These are phyloP conservation scores for Trypoxylon attenuatum DNA, from an alignment of 2,888 invertebrate genomes.

Conservation along the genomic window DNA sequence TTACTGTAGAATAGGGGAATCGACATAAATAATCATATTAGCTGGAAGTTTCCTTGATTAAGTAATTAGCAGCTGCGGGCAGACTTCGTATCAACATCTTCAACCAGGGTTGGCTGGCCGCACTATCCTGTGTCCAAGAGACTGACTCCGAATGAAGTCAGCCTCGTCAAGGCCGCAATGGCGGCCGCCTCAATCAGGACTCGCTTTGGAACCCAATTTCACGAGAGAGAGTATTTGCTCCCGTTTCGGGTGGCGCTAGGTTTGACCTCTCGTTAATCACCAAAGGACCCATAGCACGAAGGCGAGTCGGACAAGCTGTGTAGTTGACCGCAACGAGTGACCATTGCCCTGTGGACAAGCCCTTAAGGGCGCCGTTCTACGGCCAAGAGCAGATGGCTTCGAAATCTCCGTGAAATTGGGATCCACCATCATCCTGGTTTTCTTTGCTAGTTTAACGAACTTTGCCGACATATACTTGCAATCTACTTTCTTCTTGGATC, in stretches of 20 bases:
- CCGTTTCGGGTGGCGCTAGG: slow-evolving; percentile 62
- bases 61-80: too few species aligned
- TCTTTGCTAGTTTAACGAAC: too few species aligned
- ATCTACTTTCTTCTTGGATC: too few species aligned
- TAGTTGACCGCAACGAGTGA: slow-evolving; percentile 72
- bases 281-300: slow-evolving; percentile 69
- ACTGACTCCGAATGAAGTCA: slow-evolving; percentile 37
- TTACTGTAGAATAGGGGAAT: too few species aligned
- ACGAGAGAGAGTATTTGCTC: slow-evolving; percentile 62
- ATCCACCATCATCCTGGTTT: too few species aligned
- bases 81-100: background rate
- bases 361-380: slow-evolving; percentile 52
- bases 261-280: slow-evolving; percentile 74
- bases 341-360: slow-evolving; percentile 59
- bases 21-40: too few species aligned
- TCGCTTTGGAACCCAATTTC: slow-evolving; percentile 68
- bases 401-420: too few species aligned
- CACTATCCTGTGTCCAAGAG: slow-evolving; percentile 21
- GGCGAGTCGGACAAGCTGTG: slow-evolving; percentile 69
- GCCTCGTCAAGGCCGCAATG: slow-evolving; percentile 51
- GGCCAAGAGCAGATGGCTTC: slow-evolving; percentile 40
- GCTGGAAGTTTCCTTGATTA: too few species aligned
- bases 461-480: too few species aligned
- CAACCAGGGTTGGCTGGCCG: slow-evolving; percentile 11
- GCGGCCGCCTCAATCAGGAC: slow-evolving; percentile 65